Conservation (phyloP, 1,140 invertebrate species). For the Zaprionus kolodkinae region DNA sequence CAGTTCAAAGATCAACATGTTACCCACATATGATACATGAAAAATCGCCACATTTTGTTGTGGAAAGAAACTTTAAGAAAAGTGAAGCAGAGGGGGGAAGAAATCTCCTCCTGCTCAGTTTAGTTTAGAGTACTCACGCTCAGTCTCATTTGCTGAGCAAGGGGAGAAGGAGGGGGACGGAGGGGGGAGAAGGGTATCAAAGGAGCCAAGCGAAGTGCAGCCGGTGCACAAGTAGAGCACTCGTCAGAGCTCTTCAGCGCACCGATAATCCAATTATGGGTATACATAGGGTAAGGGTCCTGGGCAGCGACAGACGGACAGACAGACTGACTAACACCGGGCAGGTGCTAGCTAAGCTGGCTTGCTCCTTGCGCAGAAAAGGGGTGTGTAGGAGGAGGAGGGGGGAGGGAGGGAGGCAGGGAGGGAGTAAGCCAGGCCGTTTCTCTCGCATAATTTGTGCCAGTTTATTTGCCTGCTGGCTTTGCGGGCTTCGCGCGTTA, state of each 20-base stretch:
- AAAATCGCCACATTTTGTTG: conserved; percentile 2
- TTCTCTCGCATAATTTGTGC: conserved; percentile 67
- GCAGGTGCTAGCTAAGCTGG: background rate
- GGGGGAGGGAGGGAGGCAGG: background rate
- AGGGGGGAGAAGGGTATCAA: conserved; percentile 15
- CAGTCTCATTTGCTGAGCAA: conserved; percentile 18
- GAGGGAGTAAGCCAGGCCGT: conserved; percentile 18
- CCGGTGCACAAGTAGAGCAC: conserved; percentile 50
- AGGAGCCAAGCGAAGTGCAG: conserved; percentile 35
- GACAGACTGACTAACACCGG: background rate
- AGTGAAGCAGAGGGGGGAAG: conserved; percentile 7
- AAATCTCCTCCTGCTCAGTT: background rate
- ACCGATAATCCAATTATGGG: conserved; percentile 77
- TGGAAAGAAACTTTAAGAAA: conserved; percentile 27
- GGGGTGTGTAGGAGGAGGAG: background rate
- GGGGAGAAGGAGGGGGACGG: background rate
- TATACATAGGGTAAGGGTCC: conserved; percentile 48
- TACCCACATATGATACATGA: background rate
- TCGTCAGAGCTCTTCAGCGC: conserved; percentile 66
- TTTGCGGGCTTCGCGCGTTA: conserved; percentile 50
- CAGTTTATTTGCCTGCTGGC: conserved; percentile 64
- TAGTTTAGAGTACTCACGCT: conserved; percentile 22
- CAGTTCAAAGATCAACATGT: background rate
- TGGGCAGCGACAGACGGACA: background rate
- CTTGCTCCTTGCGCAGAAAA: conserved; percentile 9